A percentile compares a stretch with the other conserved stretches of the same genome.
Conservation (phyloP, 2,797 vertebrate genomes). For the Neopelma chrysocephalum region DNA sequence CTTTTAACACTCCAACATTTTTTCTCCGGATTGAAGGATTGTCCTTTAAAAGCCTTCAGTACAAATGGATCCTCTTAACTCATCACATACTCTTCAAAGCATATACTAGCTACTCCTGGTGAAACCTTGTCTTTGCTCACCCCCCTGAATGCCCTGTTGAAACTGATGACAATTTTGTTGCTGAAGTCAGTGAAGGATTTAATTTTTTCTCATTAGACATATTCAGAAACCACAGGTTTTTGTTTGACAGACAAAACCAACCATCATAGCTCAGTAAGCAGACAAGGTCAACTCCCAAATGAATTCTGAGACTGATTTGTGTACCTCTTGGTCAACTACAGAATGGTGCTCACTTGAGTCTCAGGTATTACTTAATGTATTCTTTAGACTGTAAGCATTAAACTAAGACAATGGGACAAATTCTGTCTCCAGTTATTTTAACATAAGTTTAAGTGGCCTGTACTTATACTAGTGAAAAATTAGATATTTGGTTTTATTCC, state of each 20-base stretch:
- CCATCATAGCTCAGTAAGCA: not conserved
- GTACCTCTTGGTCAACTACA: not conserved
- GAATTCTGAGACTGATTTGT: not conserved
- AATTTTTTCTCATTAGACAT: not conserved
- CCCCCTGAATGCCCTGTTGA: not conserved
- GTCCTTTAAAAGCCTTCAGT: not conserved
- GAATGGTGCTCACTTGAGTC: not conserved
- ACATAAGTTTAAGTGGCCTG: not conserved
- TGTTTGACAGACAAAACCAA: not conserved
- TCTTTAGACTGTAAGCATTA: not conserved
- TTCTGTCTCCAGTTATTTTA: not conserved
- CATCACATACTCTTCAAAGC: not conserved
- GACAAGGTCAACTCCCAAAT: not conserved
- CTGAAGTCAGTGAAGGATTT: not conserved
- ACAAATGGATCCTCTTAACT: not conserved
- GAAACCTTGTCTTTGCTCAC: not conserved
- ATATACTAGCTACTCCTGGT: not conserved
- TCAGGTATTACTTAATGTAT: not conserved
- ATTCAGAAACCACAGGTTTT: not conserved
- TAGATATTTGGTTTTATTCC: not conserved
- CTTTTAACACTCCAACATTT: not conserved
- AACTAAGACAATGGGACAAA: not conserved
- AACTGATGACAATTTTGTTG: not conserved
- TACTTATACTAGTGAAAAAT: not conserved
- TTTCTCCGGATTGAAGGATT: not conserved